Conservation (phyloP, 2,113 vertebrate genomes). For the Jacana jacana region DNA sequence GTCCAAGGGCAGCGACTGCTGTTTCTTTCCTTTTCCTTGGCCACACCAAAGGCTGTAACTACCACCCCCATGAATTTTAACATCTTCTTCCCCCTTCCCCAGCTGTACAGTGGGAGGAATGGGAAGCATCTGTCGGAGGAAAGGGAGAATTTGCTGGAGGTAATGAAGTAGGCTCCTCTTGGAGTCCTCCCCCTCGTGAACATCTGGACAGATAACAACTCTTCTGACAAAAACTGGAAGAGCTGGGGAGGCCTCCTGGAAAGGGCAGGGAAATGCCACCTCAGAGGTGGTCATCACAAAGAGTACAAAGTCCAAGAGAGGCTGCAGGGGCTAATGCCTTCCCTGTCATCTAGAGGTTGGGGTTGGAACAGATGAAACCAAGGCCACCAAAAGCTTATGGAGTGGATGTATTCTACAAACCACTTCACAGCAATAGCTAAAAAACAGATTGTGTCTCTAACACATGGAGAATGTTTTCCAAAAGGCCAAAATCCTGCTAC, state of each 20-base stretch:
- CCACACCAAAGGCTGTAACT: neutral
- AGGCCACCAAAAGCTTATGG: neutral
- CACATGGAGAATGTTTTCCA: neutral
- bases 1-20: neutral
- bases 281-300: neutral
- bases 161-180: conserved; percentile 18
- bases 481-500: neutral
- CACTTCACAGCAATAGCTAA: neutral
- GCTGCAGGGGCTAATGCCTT: fast-evolving
- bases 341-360: neutral
- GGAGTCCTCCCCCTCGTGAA: conserved; percentile 43
- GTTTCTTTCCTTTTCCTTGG: neutral
- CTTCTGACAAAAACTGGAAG: neutral
- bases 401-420: neutral
- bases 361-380: neutral
- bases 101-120: conserved; percentile 50
- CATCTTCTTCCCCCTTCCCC: neutral
- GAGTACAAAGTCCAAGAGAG: neutral
- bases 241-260: neutral
- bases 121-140: conserved; percentile 3
- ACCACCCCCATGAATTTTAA: neutral
- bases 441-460: neutral
- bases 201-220: conserved; percentile 50
- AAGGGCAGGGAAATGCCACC: neutral
- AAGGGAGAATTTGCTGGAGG: conserved; percentile 23